Evolutionary conservation across 2,888 invertebrate genomes (phyloP), one percentile per base, ranked within the genome.

Genomic region (Harpalus rufipes): DNA sequence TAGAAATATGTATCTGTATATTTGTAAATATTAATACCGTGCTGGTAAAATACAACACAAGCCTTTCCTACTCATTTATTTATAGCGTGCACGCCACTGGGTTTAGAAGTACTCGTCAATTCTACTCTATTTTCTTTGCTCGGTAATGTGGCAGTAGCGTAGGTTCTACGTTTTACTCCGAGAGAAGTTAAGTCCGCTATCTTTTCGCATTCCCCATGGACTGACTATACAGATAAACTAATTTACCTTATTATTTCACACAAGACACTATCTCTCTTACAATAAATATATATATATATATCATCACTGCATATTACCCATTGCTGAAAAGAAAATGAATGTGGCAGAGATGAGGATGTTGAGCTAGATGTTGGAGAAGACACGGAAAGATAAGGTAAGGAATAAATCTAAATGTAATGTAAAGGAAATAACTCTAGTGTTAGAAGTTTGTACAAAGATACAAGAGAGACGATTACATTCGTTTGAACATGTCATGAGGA

Each of bases 191-290:
- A 6, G 65, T 63, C 81, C 44, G 61, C 39, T 25, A 65, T 21
- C 56, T 72, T 56, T 32, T 82, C 12, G 32, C 25, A 68, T 14
- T 74, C 61, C 21, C 61, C 4, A 16, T 10, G 21, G 83, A 83
- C 83, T 76, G 83, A 83, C 83, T 83, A 83, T 83, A 83, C 44
- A 83, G 83, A 83, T 83, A 83, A 83, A 83, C 76, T 83, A 83
- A 76, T 76, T 83, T 83, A 76, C 61, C 83, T 82, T 74, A 61
- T 74, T 68, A 44, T 16, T 59, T 61, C 41, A 83, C 18, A 41
- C 74, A 76, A 56, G 51, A 59, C 61, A 44, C 58, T 74, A 83
- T 74, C 76, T 39, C 81, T n/a, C 4, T 14, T 32, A 12, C 58
- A n/a, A n/a, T n/a, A n/a, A n/a, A n/a, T n/a, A n/a, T n/a, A n/a